Conservation (phyloP, 2,888 invertebrate species). For the Lasioglossum leucozonium region DNA sequence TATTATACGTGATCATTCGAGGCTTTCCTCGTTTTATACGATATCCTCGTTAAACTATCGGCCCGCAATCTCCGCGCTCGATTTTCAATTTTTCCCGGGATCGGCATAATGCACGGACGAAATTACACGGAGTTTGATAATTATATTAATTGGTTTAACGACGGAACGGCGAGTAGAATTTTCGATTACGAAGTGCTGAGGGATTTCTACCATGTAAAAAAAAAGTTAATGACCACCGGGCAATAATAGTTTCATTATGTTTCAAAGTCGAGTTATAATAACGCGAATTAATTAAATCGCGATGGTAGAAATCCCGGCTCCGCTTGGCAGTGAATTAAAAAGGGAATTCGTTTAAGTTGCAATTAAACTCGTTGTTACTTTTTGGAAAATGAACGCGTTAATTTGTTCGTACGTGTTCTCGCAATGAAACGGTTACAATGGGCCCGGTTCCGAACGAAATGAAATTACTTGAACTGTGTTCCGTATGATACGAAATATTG, state of each 20-base stretch:
- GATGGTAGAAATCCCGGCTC: neutral
- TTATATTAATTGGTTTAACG: neutral
- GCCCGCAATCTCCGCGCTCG: neutral
- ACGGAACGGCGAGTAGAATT: neutral
- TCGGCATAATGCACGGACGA: neutral
- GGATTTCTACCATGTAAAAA: neutral
- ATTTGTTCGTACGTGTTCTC: neutral
- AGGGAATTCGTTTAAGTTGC: neutral
- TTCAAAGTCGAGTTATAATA: neutral
- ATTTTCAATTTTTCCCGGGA: neutral
- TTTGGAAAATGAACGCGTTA: neutral
- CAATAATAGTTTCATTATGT: neutral
- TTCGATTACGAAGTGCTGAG: neutral
- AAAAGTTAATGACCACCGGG: neutral
- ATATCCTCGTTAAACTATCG: neutral
- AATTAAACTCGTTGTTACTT: neutral
- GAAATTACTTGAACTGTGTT: neutral
- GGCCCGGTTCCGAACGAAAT: neutral
- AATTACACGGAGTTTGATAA: neutral
- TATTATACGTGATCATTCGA: neutral
- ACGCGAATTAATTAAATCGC: neutral
- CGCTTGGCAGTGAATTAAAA: neutral
- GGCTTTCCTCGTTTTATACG: neutral
- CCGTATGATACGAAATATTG: neutral
- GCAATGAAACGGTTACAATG: neutral